A percentile compares a stretch with the other conserved stretches of the same genome.
Evolutionary conservation across 2,888 invertebrate species (phyloP).

Genomic region (Synanthedon formicaeformis): DNA sequence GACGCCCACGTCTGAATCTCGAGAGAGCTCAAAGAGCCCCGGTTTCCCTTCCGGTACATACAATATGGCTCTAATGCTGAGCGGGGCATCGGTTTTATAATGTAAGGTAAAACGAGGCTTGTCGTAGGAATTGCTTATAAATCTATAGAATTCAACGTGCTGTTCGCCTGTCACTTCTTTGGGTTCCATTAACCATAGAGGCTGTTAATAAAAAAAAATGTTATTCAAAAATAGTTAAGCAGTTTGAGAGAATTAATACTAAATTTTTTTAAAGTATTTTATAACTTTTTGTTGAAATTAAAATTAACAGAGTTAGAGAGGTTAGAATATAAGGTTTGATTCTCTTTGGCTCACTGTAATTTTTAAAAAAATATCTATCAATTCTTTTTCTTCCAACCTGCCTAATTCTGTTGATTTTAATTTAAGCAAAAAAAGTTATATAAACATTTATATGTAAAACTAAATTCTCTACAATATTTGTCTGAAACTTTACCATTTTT

Average conservation of each 20-base stretch:
- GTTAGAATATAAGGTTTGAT: too few species aligned
- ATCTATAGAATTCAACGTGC: constrained; percentile 94
- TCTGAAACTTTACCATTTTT: too few species aligned
- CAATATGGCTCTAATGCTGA: constrained; percentile 89
- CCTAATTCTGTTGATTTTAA: too few species aligned
- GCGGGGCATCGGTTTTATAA: constrained; percentile 92
- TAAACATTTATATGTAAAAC: too few species aligned
- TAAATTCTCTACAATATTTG: too few species aligned
- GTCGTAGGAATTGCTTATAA: constrained; percentile 87
- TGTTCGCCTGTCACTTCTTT: constrained; percentile 87
- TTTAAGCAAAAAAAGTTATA: too few species aligned
- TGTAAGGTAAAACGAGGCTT: constrained; percentile 90
- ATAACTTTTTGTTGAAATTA: neutral
- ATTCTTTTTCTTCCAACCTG: too few species aligned
- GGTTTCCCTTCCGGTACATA: constrained; percentile 96
- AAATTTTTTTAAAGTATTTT: too few species aligned
- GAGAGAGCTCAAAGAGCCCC: constrained; percentile 89
- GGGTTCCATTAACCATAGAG: constrained; percentile 93
- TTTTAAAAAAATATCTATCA: too few species aligned
- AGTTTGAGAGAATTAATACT: neutral
- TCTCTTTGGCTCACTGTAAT: too few species aligned
- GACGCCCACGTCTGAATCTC: constrained; percentile 87
- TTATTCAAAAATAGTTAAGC: neutral
- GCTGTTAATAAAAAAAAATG: constrained; percentile 60
- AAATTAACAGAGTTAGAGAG: too few species aligned